phyloP scores from a whole-genome alignment of 2,888 invertebrate species.

The Synanthedon formicaeformis region DNA sequence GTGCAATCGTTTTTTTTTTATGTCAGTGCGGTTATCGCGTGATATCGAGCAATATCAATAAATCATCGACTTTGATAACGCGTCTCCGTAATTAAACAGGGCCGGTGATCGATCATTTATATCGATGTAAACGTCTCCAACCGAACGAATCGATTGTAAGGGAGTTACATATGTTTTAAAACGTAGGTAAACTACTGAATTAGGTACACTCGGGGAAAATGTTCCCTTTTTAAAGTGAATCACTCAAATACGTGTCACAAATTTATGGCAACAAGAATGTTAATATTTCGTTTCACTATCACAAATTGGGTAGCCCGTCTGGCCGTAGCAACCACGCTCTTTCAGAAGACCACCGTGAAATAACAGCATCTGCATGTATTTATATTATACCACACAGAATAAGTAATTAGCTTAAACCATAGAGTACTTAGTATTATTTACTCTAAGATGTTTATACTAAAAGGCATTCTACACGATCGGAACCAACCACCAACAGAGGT shows the following conservation, averaged over 20 bases:
- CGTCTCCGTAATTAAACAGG: slow-evolving; percentile 48
- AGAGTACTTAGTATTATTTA: too few relatives aligned
- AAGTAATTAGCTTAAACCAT: too few relatives aligned
- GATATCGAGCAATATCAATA: slow-evolving; percentile 56
- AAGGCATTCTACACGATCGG: not conserved
- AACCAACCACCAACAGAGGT: not conserved
- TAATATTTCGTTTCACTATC: too few relatives aligned
- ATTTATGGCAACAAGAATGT: too few relatives aligned
- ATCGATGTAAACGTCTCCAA: not conserved
- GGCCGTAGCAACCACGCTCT: too few relatives aligned
- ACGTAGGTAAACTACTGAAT: not conserved
- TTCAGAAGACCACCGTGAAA: too few relatives aligned
- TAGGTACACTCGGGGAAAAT: not conserved
- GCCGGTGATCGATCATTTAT: slow-evolving; percentile 44
- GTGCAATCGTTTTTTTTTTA: not conserved
- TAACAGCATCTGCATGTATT: too few relatives aligned
- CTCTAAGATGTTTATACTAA: too few relatives aligned
- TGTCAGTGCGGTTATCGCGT: slow-evolving; percentile 19
- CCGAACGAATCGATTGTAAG: not conserved
- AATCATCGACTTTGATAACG: slow-evolving; percentile 52
- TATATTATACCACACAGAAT: too few relatives aligned
- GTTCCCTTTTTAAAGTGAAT: too few relatives aligned
- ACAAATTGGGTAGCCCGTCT: too few relatives aligned
- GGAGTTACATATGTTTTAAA: slow-evolving; percentile 1
- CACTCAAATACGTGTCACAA: too few relatives aligned